phyloP scores from a whole-genome alignment of 2,113 vertebrate species.

The Odocoileus virginianus region DNA sequence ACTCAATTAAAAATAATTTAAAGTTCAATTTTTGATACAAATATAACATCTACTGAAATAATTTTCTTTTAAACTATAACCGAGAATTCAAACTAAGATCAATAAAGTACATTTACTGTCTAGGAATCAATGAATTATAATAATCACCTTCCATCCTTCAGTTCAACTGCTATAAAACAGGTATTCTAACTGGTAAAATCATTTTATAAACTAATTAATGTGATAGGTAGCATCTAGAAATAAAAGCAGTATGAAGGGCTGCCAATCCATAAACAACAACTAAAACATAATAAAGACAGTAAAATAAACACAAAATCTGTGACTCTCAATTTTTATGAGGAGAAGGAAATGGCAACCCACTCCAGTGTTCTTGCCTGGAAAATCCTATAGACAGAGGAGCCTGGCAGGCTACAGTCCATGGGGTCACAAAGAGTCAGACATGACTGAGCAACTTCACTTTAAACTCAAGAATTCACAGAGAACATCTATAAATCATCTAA shows the following conservation, averaged over 20 bases:
- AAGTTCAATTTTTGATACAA: neutral
- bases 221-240: neutral
- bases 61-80: constrained; percentile 2
- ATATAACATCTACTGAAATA: neutral
- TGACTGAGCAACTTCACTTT: neutral
- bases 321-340: neutral
- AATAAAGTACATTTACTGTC: neutral
- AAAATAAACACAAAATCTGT: neutral
- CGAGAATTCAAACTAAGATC: neutral
- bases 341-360: neutral
- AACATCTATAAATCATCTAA: neutral
- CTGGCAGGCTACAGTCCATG: neutral
- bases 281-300: neutral
- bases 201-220: neutral
- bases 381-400: neutral
- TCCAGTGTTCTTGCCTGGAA: neutral
- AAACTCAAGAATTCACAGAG: neutral
- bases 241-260: neutral
- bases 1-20: neutral
- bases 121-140: neutral
- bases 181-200: neutral
- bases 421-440: fast-evolving
- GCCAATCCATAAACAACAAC: neutral
- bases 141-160: neutral
- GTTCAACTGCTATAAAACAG: neutral